These are phyloP conservation scores for Drosophila lutescens DNA, from an alignment of 2,888 invertebrate species.

Conservation along the genomic window DNA sequence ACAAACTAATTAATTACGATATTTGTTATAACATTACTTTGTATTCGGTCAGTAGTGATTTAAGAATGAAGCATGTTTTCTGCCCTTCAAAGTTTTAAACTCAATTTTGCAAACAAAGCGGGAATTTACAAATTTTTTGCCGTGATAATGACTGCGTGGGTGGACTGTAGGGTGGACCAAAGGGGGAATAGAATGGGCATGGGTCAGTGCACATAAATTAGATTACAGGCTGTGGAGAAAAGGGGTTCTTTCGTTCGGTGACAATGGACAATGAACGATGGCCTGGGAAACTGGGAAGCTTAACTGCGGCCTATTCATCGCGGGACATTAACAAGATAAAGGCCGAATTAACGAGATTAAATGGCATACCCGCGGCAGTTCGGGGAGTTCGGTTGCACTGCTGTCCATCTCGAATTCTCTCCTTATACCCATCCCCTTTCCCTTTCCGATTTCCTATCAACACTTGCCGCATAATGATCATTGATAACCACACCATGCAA, in stretches of 20 bases:
- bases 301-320: conserved; percentile 32
- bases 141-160: conserved; percentile 18
- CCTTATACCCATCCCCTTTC: too few species aligned
- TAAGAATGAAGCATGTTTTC: neutral
- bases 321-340: conserved; percentile 69
- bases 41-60: neutral
- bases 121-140: neutral
- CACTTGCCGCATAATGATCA: conserved; percentile 45
- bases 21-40: too few species aligned
- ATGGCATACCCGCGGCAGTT: conserved; percentile 30
- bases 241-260: conserved; percentile 22
- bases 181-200: conserved; percentile 2
- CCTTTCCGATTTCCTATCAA: conserved; percentile 39
- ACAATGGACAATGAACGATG: conserved; percentile 9
- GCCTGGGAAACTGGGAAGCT: neutral
- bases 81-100: neutral
- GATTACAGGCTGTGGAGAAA: conserved; percentile 51
- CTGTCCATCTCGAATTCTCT: conserved; percentile 18
- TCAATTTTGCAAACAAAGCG: neutral
- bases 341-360: conserved; percentile 76
- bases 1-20: neutral
- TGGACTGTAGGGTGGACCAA: neutral
- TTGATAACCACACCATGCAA: conserved; percentile 47
- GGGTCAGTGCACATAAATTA: conserved; percentile 67
- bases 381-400: conserved; percentile 30